phyloP scores from a whole-genome alignment of 1,140 invertebrate species.

The Macrotrachela quadricornifera region DNA sequence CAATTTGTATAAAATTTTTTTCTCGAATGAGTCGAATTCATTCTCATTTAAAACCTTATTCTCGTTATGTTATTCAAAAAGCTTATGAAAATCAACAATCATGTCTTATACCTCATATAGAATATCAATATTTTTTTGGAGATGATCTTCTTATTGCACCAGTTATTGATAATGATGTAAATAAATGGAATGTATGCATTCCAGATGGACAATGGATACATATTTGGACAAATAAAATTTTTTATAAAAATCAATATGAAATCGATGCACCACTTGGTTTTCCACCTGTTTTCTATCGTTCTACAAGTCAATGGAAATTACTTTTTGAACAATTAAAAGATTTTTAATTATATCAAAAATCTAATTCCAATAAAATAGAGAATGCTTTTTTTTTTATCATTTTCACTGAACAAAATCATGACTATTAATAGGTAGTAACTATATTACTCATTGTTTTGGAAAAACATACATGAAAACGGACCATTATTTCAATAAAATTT shows the following conservation, averaged over 20 bases:
- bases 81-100: background rate
- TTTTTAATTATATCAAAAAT: no score
- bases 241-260: slow-evolving; percentile 5
- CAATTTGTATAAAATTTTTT: slow-evolving; percentile 17
- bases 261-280: slow-evolving; percentile 13
- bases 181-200: slow-evolving; percentile 9
- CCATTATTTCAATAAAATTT: no score
- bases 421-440: no score
- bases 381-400: no score
- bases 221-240: slow-evolving; percentile 11
- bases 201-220: slow-evolving; percentile 13
- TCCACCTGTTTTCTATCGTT: slow-evolving; percentile 15
- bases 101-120: no score
- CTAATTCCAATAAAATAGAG: no score
- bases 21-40: slow-evolving; percentile 20
- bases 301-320: slow-evolving; percentile 4
- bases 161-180: background rate
- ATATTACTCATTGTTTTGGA: no score
- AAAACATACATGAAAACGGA: no score
- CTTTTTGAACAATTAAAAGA: background rate
- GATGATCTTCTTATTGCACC: no score
- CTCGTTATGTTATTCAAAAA: slow-evolving; percentile 13
- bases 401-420: no score
- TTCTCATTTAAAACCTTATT: slow-evolving; percentile 19
- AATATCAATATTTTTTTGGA: no score